These are phyloP conservation scores for Platycnemis pennipes DNA, from an alignment of 2,888 invertebrate genomes.

Conservation along the genomic window DNA sequence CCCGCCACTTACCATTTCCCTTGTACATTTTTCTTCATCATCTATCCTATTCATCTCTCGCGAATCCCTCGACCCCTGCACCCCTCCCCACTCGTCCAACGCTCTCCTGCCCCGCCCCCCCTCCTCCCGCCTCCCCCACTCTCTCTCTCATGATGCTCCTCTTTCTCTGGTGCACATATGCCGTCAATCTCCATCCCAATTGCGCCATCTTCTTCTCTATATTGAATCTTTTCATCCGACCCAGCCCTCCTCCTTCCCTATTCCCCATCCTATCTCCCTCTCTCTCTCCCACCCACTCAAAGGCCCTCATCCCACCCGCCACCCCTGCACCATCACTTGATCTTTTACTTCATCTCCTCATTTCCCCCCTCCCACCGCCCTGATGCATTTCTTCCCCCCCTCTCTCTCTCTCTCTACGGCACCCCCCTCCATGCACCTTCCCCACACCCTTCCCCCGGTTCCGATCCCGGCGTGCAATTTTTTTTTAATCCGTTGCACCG, in stretches of 20 bases:
- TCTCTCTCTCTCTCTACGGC: neutral
- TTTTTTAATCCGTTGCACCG: constrained; percentile 67
- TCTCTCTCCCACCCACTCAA: constrained; percentile 2
- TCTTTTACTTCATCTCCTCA: constrained; percentile 46
- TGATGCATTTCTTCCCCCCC: neutral
- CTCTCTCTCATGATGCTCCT: neutral
- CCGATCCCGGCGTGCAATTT: neutral
- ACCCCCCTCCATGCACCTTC: constrained; percentile 2
- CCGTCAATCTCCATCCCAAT: constrained; percentile 40
- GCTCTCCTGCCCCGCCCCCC: neutral
- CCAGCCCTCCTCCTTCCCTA: constrained; percentile 68
- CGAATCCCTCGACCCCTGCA: neutral
- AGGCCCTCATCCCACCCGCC: constrained; percentile 58
- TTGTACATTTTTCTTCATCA: constrained; percentile 30
- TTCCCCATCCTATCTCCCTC: constrained; percentile 68
- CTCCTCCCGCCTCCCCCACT: neutral
- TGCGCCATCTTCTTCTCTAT: constrained; percentile 42
- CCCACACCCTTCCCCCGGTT: constrained; percentile 57
- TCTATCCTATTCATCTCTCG: constrained; percentile 36
- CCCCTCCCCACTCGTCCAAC: neutral
- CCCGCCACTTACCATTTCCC: constrained; percentile 29
- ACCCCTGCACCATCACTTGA: constrained; percentile 65
- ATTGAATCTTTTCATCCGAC: constrained; percentile 53
- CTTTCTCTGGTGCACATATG: neutral
- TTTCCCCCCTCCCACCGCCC: constrained; percentile 43